A percentile compares a stretch with the other conserved stretches of the same genome.
phyloP scores from a whole-genome alignment of 2,888 invertebrate genomes.

The Scaptomyza parva region DNA sequence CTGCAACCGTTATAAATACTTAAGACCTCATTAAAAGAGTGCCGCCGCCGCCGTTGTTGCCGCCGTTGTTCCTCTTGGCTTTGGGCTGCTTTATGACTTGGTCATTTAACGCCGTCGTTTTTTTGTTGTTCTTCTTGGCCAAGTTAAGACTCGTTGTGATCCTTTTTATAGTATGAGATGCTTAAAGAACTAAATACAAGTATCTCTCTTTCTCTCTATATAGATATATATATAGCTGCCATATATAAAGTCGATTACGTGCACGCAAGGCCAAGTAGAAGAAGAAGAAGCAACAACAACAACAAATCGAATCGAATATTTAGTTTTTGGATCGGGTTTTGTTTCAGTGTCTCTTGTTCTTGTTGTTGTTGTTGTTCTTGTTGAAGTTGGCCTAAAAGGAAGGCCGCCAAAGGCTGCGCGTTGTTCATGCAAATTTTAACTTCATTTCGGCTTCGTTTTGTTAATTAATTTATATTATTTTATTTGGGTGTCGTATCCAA shows the following conservation, averaged over 20 bases:
- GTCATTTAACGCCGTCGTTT: conserved; percentile 67
- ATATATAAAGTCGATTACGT: conserved; percentile 66
- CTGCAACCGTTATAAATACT: conserved; percentile 72
- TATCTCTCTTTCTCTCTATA: conserved; percentile 16
- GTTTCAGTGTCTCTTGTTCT: neutral
- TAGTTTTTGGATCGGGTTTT: neutral
- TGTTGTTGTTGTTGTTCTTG: no score
- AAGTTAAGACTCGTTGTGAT: conserved; percentile 35
- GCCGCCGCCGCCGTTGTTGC: conserved; percentile 41
- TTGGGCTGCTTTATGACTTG: conserved; percentile 67
- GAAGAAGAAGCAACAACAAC: neutral
- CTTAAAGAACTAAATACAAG: conserved; percentile 42
- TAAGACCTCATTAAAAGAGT: conserved; percentile 77
- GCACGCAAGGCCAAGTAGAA: conserved; percentile 73
- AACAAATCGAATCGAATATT: conserved; percentile 1
- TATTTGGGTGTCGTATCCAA: conserved; percentile 81
- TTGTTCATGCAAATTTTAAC: conserved; percentile 80
- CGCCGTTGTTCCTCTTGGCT: no score
- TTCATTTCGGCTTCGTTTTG: conserved; percentile 81
- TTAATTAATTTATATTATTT: conserved; percentile 84
- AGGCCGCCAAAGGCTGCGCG: conserved; percentile 73
- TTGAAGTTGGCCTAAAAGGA: conserved; percentile 21
- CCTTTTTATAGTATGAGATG: conserved; percentile 53
- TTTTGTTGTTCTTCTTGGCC: no score
- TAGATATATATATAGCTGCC: conserved; percentile 19